These are phyloP conservation scores for Acanthoscelides obtectus DNA, from an alignment of 2,888 invertebrate species.

Conservation along the genomic window DNA sequence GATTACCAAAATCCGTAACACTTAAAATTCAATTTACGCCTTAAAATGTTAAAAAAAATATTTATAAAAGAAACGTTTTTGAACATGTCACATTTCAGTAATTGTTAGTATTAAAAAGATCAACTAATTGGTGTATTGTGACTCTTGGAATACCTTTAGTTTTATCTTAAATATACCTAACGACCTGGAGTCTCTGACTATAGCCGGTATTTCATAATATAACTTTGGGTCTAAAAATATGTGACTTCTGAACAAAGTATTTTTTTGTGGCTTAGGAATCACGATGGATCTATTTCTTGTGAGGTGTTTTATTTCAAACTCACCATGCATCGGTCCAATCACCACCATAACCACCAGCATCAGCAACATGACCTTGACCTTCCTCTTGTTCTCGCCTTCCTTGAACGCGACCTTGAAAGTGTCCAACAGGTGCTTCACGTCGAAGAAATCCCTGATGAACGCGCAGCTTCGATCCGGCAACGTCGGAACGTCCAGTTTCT, in stretches of 20 bases:
- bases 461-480: slow-evolving; percentile 50
- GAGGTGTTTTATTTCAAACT: no score
- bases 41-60: neutral
- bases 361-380: slow-evolving; percentile 69
- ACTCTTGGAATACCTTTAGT: no score
- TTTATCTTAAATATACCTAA: no score
- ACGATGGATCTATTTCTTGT: no score
- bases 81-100: no score
- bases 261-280: no score
- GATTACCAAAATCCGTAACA: neutral
- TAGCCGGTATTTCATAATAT: no score
- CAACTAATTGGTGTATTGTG: neutral
- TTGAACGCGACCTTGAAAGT: slow-evolving; percentile 79
- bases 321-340: slow-evolving; percentile 81
- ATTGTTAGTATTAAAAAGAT: no score
- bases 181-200: no score
- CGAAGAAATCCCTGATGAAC: slow-evolving; percentile 68
- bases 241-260: no score
- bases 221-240: no score
- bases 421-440: slow-evolving; percentile 69
- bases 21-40: no score
- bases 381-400: slow-evolving; percentile 67
- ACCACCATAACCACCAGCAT: slow-evolving; percentile 80
- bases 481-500: slow-evolving; percentile 50
- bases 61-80: neutral